phyloP scores from a whole-genome alignment of 1,140 invertebrate species.

The Calliphora vicina region DNA sequence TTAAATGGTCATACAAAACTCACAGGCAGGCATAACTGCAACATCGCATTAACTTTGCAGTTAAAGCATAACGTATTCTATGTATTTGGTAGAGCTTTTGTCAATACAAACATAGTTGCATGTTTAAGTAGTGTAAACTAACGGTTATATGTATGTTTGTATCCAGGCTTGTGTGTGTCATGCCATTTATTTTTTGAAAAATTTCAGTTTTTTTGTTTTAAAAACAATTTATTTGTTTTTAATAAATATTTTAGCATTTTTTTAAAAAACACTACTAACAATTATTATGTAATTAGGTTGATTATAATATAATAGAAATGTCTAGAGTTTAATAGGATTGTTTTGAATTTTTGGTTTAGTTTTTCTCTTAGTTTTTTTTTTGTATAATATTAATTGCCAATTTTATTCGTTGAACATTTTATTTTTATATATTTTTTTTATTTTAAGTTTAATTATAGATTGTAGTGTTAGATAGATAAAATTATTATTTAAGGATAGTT shows the following conservation, averaged over 20 bases:
- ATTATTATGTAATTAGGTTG: neutral
- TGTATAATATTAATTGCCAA: neutral
- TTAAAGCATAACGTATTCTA: no score
- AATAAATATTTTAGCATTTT: neutral
- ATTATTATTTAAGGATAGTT: neutral
- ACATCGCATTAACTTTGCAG: no score
- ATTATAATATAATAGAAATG: neutral
- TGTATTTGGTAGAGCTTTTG: no score
- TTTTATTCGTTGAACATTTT: neutral
- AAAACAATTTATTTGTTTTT: neutral
- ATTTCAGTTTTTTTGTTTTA: no score
- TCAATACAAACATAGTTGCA: no score
- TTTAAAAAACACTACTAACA: neutral
- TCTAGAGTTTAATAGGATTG: conserved; percentile 1
- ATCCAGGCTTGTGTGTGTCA: no score
- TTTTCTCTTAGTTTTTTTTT: neutral
- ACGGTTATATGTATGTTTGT: no score
- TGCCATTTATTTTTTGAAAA: no score
- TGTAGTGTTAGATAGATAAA: neutral
- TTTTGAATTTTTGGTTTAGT: neutral
- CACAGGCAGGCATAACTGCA: no score
- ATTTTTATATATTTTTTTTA: neutral
- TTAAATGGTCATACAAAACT: no score
- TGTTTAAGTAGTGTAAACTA: no score
- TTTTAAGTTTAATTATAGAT: neutral